Evolutionary conservation across 2,888 invertebrate genomes (phyloP).

Genomic region (Drosophila atroscutellata): DNA sequence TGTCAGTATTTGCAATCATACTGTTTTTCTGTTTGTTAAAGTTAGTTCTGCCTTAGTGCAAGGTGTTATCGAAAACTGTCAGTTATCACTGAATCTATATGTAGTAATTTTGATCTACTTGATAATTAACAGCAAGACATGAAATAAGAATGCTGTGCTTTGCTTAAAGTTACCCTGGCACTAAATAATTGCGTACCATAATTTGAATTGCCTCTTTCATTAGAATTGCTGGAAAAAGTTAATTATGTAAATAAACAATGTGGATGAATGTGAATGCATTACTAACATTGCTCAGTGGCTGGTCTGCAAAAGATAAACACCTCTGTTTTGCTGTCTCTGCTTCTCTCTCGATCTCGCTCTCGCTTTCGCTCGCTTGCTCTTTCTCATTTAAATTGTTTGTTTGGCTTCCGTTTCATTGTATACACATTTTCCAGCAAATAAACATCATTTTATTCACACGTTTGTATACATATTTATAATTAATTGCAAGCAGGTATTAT

Average conservation of each 20-base stretch:
- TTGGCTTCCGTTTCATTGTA: background rate
- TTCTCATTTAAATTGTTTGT: background rate
- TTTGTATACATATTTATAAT: constrained; percentile 1
- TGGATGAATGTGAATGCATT: background rate
- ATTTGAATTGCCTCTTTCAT: background rate
- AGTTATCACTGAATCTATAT: background rate
- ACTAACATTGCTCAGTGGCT: background rate
- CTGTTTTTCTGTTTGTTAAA: too few relatives aligned
- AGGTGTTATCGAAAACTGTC: background rate
- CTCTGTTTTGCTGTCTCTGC: background rate
- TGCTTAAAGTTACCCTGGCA: background rate
- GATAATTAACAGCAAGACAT: background rate
- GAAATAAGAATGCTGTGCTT: background rate
- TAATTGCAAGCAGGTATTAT: background rate
- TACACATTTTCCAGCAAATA: constrained; percentile 7
- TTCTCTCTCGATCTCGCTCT: background rate
- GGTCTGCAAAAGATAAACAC: background rate
- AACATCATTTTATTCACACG: constrained; percentile 1
- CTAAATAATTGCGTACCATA: background rate
- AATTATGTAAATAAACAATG: background rate
- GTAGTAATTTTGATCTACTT: background rate
- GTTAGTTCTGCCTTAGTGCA: background rate
- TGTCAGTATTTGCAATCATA: too few relatives aligned
- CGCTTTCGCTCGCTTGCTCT: background rate
- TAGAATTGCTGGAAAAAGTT: background rate